phyloP scores from a whole-genome alignment of 2,888 invertebrate species.

The Sarcophaga caerulescens region DNA sequence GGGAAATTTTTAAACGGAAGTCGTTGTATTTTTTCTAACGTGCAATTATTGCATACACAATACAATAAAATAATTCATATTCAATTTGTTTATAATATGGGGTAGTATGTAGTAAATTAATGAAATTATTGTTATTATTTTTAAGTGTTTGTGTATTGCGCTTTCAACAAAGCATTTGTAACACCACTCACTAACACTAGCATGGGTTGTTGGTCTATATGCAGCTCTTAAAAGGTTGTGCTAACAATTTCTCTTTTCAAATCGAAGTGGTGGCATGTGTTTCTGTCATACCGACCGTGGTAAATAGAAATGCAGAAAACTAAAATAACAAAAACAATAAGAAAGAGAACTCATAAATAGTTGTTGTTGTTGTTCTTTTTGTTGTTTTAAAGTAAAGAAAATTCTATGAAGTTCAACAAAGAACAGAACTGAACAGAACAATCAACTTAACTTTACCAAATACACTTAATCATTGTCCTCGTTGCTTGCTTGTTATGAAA shows the following conservation, averaged over 20 bases:
- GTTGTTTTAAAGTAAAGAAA: not conserved
- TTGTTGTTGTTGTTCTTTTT: slow-evolving; percentile 18
- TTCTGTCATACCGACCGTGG: slow-evolving; percentile 27
- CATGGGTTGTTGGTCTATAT: not conserved
- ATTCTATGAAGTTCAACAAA: not conserved
- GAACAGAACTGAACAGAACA: slow-evolving; percentile 16
- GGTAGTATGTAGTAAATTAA: too few relatives aligned
- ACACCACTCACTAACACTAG: not conserved
- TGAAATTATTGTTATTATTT: too few relatives aligned
- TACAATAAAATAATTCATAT: too few relatives aligned
- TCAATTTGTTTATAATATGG: too few relatives aligned
- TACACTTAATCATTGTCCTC: slow-evolving; percentile 59
- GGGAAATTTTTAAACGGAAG: too few relatives aligned
- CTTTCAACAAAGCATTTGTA: not conserved
- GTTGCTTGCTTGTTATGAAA: slow-evolving; percentile 35
- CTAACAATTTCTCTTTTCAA: slow-evolving; percentile 50
- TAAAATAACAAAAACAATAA: not conserved
- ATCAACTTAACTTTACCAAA: slow-evolving; percentile 45
- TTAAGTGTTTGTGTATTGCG: too few relatives aligned
- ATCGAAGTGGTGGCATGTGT: slow-evolving; percentile 44
- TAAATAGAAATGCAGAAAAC: slow-evolving; percentile 16
- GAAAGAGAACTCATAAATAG: not conserved
- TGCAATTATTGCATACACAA: too few relatives aligned
- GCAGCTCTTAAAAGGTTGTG: not conserved
- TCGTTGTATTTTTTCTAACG: too few relatives aligned